Base-by-base conservation (phyloP, 1,140 invertebrate species). In the Pseudoatta argentina region DNA sequence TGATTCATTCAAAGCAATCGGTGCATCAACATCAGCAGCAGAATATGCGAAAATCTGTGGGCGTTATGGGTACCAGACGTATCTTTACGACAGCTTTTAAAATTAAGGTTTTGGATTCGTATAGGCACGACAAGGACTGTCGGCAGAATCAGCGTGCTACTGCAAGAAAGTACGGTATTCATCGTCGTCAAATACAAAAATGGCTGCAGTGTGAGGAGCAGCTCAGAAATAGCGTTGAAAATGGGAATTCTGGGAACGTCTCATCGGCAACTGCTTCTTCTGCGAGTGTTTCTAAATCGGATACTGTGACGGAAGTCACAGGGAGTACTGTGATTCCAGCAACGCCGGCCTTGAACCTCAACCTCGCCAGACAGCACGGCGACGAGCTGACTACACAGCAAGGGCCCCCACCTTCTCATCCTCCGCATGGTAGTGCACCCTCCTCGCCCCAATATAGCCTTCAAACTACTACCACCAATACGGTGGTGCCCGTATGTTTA, bases 71-170 rank as follows among this genome's bases (percentile, higher is more conserved):
- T 53, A 98, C 97, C 71, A 96, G 98, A 66, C 96, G 98, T 39
- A 98, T 98, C 92, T 98, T 98, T 91, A 96, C 97, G 90, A 97
- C 97, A 86, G 96, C 97, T 91, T 98, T 98, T 94, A 98, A 98
- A 94, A 96, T 98, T 69, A 97, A 97, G 95, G 98, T 98, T 86
- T 95, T 98, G 79, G 97, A 98, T 92, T 98, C 98, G 27, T 98
- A 98, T 93, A 96, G 97, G 67, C 96, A 97, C 86, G 98, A 98
- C 93, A 96, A 96, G 44, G 98, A 98, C 92, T 98, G 98, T 93
- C 97, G 97, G 89, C 97, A 97, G 12, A 98, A 98, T 94, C 98
- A 98, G 92, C 95, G 97, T 18, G 97, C 98, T 0, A 98, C 98
- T 1, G 98, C 98, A 6, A 96, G 98, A 85, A 98, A 98, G 94